Base-by-base conservation (phyloP, 2,888 invertebrate species). In the Zaprionus obscuricornis region DNA sequence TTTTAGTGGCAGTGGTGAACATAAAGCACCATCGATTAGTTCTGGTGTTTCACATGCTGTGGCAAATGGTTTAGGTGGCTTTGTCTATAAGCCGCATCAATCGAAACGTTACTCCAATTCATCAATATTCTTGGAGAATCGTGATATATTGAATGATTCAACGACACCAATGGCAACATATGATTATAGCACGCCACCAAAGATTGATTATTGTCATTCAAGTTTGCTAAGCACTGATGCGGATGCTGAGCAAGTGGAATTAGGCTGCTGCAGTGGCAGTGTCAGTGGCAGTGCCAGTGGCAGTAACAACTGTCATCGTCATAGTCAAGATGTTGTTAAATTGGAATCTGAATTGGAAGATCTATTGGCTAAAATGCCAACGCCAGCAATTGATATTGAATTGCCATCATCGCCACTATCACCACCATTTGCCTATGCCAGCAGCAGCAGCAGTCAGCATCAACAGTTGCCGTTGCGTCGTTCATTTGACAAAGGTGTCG, bases 51-150 rank as follows among this genome's bases (percentile, higher is more conserved):
- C 88, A n/a, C 79, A 87, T 66, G 88, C 88, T 4, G 88, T 88
- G 40, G 88, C 88, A 40, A 88, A 88, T 58, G 88, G 88, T 2
- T 55, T 88, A 42, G 88, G 88, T 5, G 88, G 88, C 14, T 88
- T 88, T 62, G 86, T 75, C 2, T 88, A 88, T 34, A 87, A 87
- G 36, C 88, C 88, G 4, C 87, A 88, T 50, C 81, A 87, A 18
- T 73, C 73, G 10, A 85, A 87, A 66, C 88, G 89, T 62, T 89
- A 89, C 83, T 90, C 90, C 36, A 89, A 89, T 65, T 90, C 90
- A 65, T 90, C 90, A 58, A 89, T 90, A 68, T 90, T 90, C 62
- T 74, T 90, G 68, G 90, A 90, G 85, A 90, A 90, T 77, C 88
- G 89, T 67, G 90, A 90, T 77, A 90, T 90, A 74, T 87, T 90